Percentiles rank a stretch among this genome's conserved stretches.
Conservation (phyloP, 2,113 vertebrate genomes). For the Aplodontia rufa region DNA sequence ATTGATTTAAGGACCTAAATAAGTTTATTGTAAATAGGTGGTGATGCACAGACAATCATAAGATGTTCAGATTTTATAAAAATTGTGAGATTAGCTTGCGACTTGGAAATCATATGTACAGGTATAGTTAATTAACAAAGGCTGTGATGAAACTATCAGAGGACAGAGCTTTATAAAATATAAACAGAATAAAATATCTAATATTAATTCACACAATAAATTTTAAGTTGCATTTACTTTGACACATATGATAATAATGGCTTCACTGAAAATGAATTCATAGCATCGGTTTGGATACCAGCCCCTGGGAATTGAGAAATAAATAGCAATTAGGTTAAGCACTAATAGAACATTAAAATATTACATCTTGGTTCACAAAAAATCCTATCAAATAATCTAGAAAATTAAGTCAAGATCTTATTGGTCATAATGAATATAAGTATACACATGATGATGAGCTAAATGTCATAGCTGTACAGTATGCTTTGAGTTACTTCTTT, state of each 20-base stretch:
- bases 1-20: not conserved
- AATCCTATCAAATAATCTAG: not conserved
- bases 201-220: not conserved
- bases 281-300: not conserved
- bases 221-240: not conserved
- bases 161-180: not conserved
- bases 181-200: not conserved
- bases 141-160: not conserved
- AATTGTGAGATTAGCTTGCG: not conserved
- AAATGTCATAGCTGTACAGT: not conserved
- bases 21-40: not conserved
- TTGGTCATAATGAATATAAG: not conserved
- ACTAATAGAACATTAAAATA: not conserved
- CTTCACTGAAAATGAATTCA: not conserved
- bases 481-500: not conserved
- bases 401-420: not conserved
- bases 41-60: not conserved
- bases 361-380: not conserved
- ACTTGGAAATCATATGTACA: not conserved
- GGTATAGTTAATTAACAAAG: not conserved
- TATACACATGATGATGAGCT: not conserved
- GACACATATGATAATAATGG: not conserved
- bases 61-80: not conserved
- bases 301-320: not conserved
- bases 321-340: not conserved